Evolutionary conservation across 1,140 invertebrate genomes (phyloP), one percentile per base, ranked within the genome.

Genomic region (Panonychus citri): DNA sequence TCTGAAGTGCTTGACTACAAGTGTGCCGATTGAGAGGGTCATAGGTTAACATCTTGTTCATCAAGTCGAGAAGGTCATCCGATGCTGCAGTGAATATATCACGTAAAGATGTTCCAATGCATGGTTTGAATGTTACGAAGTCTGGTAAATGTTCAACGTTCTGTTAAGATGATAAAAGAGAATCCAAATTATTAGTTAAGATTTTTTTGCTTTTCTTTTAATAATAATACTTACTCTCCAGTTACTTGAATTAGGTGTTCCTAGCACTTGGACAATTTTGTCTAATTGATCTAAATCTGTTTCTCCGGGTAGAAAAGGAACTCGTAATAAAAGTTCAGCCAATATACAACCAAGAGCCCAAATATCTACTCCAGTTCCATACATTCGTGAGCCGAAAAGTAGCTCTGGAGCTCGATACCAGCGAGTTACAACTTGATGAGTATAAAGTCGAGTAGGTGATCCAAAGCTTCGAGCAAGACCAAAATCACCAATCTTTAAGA

Each of bases 341-440:
- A 98, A 67, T 66, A 99, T 98, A 69, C 95, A 99, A 7, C 94
- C 94, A 13, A 93, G 77, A 17, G 94, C 90, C 94, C 94, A 99
- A 74, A 96, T 93, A 66, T 98, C 95, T n/a, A 98, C 82, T 7
- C 86, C 88, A 53, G 81, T 84, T 10, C 87, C 83, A 73, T 99
- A 99, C 66, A 87, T 82, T 50, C 85, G 75, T 1, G 91, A 86
- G 43, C 94, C 95, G 74, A 88, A 97, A 15, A 99, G 72, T 13
- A 99, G 70, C 70, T 99, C 95, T 17, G 95, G 94, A 43, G 84
- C 78, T 67, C 89, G 77, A 63, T 71, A 74, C 74, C 74, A 75
- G 56, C 73, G 80, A 13, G 93, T 98, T 0, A 97, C 93, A 49
- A 99, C 95, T 74, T 97, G 90, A 78, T 97, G 88, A 15, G 94